Conservation (phyloP, 2,888 invertebrate genomes). For the Meloe dianella region DNA sequence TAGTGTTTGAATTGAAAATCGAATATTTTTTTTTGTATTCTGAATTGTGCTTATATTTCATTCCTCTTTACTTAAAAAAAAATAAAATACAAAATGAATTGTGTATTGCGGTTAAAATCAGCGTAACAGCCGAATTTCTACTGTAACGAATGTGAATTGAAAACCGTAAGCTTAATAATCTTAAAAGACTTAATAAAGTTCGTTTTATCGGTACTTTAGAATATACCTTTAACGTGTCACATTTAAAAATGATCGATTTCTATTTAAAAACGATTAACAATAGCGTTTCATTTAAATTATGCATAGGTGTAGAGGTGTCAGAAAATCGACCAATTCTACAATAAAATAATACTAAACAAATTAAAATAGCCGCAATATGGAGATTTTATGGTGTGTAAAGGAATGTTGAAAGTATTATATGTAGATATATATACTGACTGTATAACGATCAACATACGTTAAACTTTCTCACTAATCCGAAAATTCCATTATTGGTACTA, state of each 20-base stretch:
- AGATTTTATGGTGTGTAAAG: neutral
- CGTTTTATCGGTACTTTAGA: slow-evolving; percentile 25
- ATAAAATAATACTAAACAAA: slow-evolving; percentile 34
- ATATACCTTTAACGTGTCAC: slow-evolving; percentile 27
- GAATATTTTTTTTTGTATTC: neutral
- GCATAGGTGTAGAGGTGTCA: neutral
- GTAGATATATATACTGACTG: neutral
- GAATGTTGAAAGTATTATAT: neutral
- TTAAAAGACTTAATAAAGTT: slow-evolving; percentile 31
- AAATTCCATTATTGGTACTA: too few species aligned
- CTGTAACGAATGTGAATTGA: slow-evolving; percentile 27
- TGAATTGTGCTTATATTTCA: neutral
- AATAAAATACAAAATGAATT: slow-evolving; percentile 6
- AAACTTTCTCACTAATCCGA: neutral
- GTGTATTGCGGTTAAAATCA: neutral
- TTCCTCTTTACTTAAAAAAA: slow-evolving; percentile 3
- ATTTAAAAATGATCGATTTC: slow-evolving; percentile 32
- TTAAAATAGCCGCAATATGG: slow-evolving; percentile 9
- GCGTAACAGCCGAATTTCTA: slow-evolving; percentile 21
- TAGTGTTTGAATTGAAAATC: neutral
- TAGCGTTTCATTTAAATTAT: slow-evolving; percentile 20
- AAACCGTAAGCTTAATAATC: slow-evolving; percentile 27
- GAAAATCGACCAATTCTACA: slow-evolving; percentile 26
- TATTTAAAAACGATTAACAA: slow-evolving; percentile 35
- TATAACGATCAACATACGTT: neutral